Base-by-base conservation (phyloP, 2,113 vertebrate genomes). In the Pomatostomus ruficeps region DNA sequence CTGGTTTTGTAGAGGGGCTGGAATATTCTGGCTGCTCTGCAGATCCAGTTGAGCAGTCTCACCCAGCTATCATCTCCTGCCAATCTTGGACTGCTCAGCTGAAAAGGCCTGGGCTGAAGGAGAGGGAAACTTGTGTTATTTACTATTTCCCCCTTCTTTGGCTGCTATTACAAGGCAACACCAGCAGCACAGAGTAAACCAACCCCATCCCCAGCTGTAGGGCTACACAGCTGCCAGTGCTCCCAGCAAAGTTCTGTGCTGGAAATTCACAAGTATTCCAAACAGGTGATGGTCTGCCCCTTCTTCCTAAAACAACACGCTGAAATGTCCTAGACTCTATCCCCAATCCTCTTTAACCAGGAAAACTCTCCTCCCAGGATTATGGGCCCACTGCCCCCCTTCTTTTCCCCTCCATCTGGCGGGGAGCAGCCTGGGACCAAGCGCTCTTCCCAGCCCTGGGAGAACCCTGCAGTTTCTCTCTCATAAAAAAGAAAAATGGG, bases 401-500 rank as follows among this genome's bases (percentile, higher is more conserved):
- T 84, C 80, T 89, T 73, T 95, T 83, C 75, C 88, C 78, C 55
- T 97, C 94, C 93, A 93, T 96, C 93, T 96, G 90, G 51, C 94
- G 76, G 87, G 81, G 78, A 96, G 95, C 96, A 96, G 78, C 87
- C 94, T 94, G 96, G 95, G 93, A 97, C 95, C 55, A 38, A 94
- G 78, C 0, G 25, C 58, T 94, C 91, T 94, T 95, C 91, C 91
- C 89, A 94, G 94, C 89, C 91, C 87, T 83, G 71, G 89, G 89
- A 96, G 87, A 96, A 91, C 91, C 91, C 91, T 83, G 95, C 89
- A 65, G 94, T 91, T 96, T 91, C 91, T 93, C 91, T 88, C 93
- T 96, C 93, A 90, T 97, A 96, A 96, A 95, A 91, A 95, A 96
- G 94, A 96, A 97, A 96, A 96, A 97, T 96, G 87, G 77, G 93